phyloP scores from a whole-genome alignment of 2,113 vertebrate species.

The Spea bombifrons region DNA sequence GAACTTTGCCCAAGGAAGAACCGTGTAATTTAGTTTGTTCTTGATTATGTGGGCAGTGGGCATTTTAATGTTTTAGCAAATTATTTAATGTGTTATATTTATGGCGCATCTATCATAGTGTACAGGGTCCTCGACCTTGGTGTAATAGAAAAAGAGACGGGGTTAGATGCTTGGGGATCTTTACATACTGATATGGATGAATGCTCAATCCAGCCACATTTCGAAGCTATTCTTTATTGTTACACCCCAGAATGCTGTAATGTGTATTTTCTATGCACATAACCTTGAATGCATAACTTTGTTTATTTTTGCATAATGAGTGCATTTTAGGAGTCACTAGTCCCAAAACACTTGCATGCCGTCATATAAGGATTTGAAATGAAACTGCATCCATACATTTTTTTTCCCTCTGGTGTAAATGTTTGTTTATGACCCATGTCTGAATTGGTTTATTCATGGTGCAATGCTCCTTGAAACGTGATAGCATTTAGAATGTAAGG shows the following conservation, averaged over 20 bases:
- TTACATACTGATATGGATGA: neutral
- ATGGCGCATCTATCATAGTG: no score
- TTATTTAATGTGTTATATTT: no score
- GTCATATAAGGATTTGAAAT: slow-evolving; percentile 54
- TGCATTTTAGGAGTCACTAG: slow-evolving; percentile 54
- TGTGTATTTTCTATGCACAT: slow-evolving; percentile 50
- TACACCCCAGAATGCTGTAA: slow-evolving; percentile 40
- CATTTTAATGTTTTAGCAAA: no score
- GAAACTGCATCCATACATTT: slow-evolving; percentile 31
- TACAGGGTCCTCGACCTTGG: no score
- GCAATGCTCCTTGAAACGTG: slow-evolving; percentile 62
- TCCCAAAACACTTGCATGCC: slow-evolving; percentile 59
- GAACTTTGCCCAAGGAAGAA: no score
- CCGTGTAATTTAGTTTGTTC: no score
- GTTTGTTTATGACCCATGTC: slow-evolving; percentile 53
- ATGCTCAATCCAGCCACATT: neutral
- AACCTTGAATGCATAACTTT: slow-evolving; percentile 34
- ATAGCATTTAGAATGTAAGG: slow-evolving; percentile 56
- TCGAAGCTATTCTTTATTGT: neutral
- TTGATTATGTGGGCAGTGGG: no score
- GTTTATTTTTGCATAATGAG: slow-evolving; percentile 17
- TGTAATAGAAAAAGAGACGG: no score
- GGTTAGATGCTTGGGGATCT: no score
- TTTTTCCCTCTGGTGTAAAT: slow-evolving; percentile 63
- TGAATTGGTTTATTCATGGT: slow-evolving; percentile 56